phyloP scores from a whole-genome alignment of 2,888 invertebrate genomes.

The Cephalotes varians region DNA sequence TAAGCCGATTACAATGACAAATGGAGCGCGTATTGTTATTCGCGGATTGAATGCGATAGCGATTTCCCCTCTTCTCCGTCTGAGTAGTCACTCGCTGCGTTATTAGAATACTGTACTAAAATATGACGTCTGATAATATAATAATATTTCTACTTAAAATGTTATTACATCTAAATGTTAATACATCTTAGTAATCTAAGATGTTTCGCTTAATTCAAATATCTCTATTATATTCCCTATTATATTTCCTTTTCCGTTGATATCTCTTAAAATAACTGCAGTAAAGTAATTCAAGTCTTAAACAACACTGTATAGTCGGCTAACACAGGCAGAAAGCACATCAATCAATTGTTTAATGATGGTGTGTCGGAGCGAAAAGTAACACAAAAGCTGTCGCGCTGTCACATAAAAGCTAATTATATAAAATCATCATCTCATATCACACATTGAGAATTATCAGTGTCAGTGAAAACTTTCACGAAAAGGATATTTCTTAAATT shows the following conservation, averaged over 20 bases:
- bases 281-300: background rate
- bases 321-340: background rate
- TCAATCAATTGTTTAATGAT: constrained; percentile 7
- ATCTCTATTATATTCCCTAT: background rate
- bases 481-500: constrained; percentile 3
- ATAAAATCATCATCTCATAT: background rate
- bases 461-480: background rate
- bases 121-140: background rate
- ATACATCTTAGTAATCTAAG: too few relatives aligned
- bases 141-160: background rate
- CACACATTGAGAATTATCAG: background rate
- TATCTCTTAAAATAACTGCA: background rate
- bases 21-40: constrained; percentile 25
- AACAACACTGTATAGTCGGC: background rate
- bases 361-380: background rate
- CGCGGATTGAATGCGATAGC: constrained; percentile 12
- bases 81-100: background rate
- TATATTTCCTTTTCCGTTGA: background rate
- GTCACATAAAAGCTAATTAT: background rate
- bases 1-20: constrained; percentile 50
- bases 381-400: background rate
- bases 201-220: background rate
- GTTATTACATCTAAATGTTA: too few relatives aligned
- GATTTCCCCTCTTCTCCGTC: too few relatives aligned
- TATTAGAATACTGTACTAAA: background rate